Evolutionary conservation across 2,888 invertebrate genomes (phyloP).

Genomic region (Laspeyria flexula): DNA sequence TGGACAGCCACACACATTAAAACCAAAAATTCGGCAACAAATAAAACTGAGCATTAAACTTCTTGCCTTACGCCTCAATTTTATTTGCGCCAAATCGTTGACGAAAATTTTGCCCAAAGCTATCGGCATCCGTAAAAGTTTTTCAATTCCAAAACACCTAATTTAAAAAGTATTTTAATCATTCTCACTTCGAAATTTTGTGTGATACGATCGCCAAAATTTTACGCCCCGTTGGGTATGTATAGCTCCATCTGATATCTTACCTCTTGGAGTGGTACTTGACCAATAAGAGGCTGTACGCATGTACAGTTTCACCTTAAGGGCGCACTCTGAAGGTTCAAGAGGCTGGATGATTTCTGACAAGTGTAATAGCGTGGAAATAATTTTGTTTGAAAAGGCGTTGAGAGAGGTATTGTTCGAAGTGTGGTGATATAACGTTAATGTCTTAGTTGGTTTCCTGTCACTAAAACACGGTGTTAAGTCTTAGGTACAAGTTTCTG

Average conservation of each 20-base stretch:
- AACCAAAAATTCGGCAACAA: no score
- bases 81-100: no score
- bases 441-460: no score
- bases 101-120: not conserved
- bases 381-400: not conserved
- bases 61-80: no score
- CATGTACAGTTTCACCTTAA: conserved; percentile 1
- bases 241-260: conserved; percentile 1
- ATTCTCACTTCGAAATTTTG: not conserved
- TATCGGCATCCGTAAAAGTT: not conserved
- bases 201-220: not conserved
- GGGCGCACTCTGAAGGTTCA: conserved; percentile 1
- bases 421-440: no score
- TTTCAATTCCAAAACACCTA: not conserved
- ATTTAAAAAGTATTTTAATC: not conserved
- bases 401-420: not conserved
- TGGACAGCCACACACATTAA: no score
- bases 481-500: no score
- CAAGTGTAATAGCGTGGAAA: conserved; percentile 4
- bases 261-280: conserved; percentile 3
- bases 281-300: not conserved
- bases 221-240: not conserved
- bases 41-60: no score
- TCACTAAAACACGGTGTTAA: no score
- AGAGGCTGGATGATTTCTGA: not conserved